Conservation (phyloP, 2,888 invertebrate genomes). For the Boloria selene region DNA sequence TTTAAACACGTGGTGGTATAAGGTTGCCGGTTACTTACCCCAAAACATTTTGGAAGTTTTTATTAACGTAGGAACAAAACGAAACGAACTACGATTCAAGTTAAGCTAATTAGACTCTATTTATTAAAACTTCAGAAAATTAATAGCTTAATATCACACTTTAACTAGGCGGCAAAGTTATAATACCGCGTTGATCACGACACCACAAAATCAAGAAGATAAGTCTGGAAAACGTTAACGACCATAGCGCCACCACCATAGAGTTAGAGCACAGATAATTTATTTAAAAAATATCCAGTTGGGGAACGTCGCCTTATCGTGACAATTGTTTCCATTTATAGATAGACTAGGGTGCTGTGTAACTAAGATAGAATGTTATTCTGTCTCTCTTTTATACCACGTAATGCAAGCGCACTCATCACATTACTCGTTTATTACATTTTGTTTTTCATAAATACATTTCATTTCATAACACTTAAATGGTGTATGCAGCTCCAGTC, state of each 20-base stretch:
- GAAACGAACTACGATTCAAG: background rate
- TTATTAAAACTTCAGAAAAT: background rate
- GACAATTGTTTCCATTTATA: too few relatives aligned
- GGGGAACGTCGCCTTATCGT: too few relatives aligned
- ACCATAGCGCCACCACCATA: constrained; percentile 12
- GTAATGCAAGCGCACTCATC: too few relatives aligned
- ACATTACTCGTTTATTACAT: too few relatives aligned
- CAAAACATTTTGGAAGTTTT: constrained; percentile 69
- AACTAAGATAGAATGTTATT: too few relatives aligned
- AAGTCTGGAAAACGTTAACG: background rate
- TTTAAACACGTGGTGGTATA: constrained; percentile 67
- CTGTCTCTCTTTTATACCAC: too few relatives aligned
- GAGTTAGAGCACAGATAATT: constrained; percentile 3
- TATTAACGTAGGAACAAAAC: constrained; percentile 17
- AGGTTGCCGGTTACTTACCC: constrained; percentile 67
- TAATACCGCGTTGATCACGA: constrained; percentile 25
- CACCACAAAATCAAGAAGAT: constrained; percentile 20
- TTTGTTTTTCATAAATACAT: too few relatives aligned
- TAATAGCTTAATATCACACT: constrained; percentile 1
- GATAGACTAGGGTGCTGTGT: too few relatives aligned
- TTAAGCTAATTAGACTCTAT: background rate
- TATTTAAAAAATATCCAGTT: background rate
- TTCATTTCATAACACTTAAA: too few relatives aligned
- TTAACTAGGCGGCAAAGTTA: constrained; percentile 21
- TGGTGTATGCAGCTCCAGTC: too few relatives aligned